Conservation (phyloP, 2,888 invertebrate species). For the Marronus borbonicus region DNA sequence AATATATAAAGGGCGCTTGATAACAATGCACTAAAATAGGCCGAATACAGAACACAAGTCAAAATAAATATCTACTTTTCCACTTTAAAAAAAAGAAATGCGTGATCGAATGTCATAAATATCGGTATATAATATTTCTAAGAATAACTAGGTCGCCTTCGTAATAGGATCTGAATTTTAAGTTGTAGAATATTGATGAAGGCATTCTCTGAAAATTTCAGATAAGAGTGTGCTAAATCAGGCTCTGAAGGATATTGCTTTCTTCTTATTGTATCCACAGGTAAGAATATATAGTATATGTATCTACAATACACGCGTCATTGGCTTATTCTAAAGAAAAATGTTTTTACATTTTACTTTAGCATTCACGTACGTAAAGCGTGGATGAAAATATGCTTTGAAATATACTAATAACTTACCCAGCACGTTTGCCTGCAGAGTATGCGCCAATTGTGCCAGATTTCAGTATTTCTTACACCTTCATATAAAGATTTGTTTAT, state of each 20-base stretch:
- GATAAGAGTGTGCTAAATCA: constrained; percentile 80
- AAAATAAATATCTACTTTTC: too few relatives aligned
- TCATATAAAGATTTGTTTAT: too few relatives aligned
- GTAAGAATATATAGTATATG: constrained; percentile 67
- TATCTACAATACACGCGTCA: too few relatives aligned
- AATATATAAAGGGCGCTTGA: background rate
- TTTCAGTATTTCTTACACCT: too few relatives aligned
- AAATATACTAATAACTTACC: background rate
- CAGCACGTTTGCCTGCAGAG: too few relatives aligned
- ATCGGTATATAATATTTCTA: background rate
- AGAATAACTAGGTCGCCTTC: constrained; percentile 8
- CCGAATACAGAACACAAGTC: too few relatives aligned
- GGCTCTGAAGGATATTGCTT: constrained; percentile 77
- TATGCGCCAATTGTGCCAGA: too few relatives aligned
- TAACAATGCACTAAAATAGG: too few relatives aligned
- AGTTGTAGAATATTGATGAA: constrained; percentile 2
- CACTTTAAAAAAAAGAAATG: background rate
- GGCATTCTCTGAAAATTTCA: constrained; percentile 68
- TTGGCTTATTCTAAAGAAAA: too few relatives aligned
- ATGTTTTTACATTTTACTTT: too few relatives aligned
- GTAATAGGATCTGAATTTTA: background rate
- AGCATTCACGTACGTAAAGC: background rate
- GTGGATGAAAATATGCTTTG: background rate
- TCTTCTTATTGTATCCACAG: constrained; percentile 74
- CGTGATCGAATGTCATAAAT: constrained; percentile 4